phyloP scores from a whole-genome alignment of 1,140 invertebrate genomes.

The Pollicipes pollicipes region DNA sequence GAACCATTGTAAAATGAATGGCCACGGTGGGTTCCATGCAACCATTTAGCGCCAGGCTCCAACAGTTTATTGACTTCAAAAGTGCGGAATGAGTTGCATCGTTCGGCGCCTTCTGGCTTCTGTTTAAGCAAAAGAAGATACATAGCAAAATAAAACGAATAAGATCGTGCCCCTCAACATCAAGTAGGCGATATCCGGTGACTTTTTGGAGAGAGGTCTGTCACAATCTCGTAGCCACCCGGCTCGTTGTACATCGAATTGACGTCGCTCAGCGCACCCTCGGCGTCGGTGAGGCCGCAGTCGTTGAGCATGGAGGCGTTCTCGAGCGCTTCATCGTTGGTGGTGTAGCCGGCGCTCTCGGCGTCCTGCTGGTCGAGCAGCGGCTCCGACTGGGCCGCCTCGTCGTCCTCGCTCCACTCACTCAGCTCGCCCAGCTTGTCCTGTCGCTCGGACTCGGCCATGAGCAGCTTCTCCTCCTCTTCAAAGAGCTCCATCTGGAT shows the following conservation, averaged over 20 bases:
- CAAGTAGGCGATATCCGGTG: no score
- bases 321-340: conserved; percentile 60
- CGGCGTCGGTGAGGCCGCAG: conserved; percentile 64
- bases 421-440: neutral
- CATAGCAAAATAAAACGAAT: no score
- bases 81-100: no score
- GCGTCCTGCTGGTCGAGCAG: conserved; percentile 23
- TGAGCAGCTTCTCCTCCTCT: neutral
- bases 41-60: no score
- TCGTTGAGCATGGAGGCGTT: conserved; percentile 66
- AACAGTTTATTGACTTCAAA: no score
- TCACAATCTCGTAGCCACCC: conserved; percentile 36
- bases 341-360: conserved; percentile 59
- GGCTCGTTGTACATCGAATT: conserved; percentile 57
- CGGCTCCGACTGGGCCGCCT: conserved; percentile 38
- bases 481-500: neutral
- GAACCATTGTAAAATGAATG: no score
- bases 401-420: conserved; percentile 55
- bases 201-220: no score
- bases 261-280: conserved; percentile 63
- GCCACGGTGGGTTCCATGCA: no score
- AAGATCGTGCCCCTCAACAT: no score
- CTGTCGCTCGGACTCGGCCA: neutral
- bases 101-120: no score
- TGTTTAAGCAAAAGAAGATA: no score